Conservation (phyloP, 2,797 vertebrate genomes). For the Remorina albescens region DNA sequence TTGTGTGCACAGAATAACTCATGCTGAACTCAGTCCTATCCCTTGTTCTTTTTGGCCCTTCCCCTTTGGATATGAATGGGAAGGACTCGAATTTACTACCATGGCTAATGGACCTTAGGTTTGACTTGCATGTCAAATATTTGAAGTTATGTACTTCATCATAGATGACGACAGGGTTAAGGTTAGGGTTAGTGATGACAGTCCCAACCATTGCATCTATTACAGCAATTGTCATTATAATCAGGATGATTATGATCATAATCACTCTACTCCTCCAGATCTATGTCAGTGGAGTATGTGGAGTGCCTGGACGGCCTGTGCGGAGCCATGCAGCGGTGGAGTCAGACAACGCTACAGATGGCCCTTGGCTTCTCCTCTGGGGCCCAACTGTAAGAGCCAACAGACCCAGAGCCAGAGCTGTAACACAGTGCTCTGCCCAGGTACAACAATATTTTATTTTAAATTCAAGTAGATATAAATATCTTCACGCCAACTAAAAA, state of each 20-base stretch:
- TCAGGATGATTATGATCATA: slow-evolving; percentile 5
- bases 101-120: not conserved
- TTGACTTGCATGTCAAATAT: slow-evolving; percentile 29
- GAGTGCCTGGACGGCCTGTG: slow-evolving; percentile 90
- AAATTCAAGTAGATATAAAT: not conserved
- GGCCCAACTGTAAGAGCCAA: slow-evolving; percentile 77
- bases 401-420: slow-evolving; percentile 91
- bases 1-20: slow-evolving; percentile 13
- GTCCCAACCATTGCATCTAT: not conserved
- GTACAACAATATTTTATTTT: slow-evolving; percentile 67
- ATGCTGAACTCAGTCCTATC: not conserved
- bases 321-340: slow-evolving; percentile 89
- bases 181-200: no score
- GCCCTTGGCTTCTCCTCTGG: slow-evolving; percentile 56
- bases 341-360: slow-evolving; percentile 86
- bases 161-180: no score
- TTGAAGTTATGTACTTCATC: no score
- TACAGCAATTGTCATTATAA: slow-evolving; percentile 26
- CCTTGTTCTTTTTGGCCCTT: not conserved
- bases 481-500: not conserved
- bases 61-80: slow-evolving; percentile 3
- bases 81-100: not conserved
- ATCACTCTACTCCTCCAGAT: slow-evolving; percentile 73
- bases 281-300: slow-evolving; percentile 89
- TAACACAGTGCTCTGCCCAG: slow-evolving; percentile 88